Evolutionary conservation across 2,888 invertebrate genomes (phyloP), one percentile per base, ranked within the genome.

Genomic region (Ernsta delagoae): DNA sequence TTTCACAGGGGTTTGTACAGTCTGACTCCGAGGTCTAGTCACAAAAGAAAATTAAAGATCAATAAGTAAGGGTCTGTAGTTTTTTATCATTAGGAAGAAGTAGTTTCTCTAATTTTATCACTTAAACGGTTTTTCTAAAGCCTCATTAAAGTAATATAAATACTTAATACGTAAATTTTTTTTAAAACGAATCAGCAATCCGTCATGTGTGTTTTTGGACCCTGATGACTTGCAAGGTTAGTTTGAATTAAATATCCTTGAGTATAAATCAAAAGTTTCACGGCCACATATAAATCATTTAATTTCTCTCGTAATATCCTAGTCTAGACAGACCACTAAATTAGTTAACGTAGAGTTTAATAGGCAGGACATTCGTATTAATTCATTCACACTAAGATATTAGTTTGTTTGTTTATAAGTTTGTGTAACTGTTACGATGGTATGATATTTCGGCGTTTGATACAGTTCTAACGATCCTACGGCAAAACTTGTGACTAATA

Each of bases 1-100:
- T 97, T 82, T 98, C 97, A 81, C 98, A 98, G 0, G 98, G 98
- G 86, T 98, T 98, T 63, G 96, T 97, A 84, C 98, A 98, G 76
- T 98, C 98, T 0, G 95, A 91, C 84, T 96, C 96, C 74, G 96
- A 96, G 31, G 96, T 96, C 97, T 97, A 84, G 45, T 41, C 39
- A 65, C 4, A 24, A 7, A 48, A 39, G 39, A 48, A 62, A 39
- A 5, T 6, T 39, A 3, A 39, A 39, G 39, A 1, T 4, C 39
- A 5, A 39, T 39, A 39, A 1, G 5, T 39, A 39, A 5, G 5
- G 39, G 5, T 39, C 5, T 36, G 39, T 39, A 3, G 39, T 3
- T 36, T 36, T 39, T n/a, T n/a, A n/a, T n/a, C n/a, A n/a, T n/a
- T n/a, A n/a, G n/a, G n/a, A n/a, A n/a, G n/a, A n/a, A n/a, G n/a